A percentile compares a stretch with the other conserved stretches of the same genome.
phyloP scores from a whole-genome alignment of 2,113 vertebrate genomes.

The Lucifuga dentata region DNA sequence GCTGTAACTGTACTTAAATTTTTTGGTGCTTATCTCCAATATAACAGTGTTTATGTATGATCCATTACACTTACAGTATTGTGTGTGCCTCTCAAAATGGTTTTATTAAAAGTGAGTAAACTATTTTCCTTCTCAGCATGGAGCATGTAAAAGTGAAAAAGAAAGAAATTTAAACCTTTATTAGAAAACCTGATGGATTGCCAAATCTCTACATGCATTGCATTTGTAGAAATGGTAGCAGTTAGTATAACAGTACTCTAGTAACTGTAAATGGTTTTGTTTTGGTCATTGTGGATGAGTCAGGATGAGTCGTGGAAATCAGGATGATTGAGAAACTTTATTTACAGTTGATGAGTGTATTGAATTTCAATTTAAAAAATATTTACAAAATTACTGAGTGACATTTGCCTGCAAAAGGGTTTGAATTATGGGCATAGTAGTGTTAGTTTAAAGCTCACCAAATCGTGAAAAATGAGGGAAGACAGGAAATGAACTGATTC shows the following conservation, averaged over 20 bases:
- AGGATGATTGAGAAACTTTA: slow-evolving; percentile 52
- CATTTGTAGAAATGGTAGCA: not conserved
- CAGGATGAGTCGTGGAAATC: slow-evolving; percentile 16
- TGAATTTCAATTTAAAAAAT: slow-evolving; percentile 39
- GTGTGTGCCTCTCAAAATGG: not conserved
- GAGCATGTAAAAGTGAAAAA: slow-evolving; percentile 8
- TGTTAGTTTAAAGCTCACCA: slow-evolving; percentile 41
- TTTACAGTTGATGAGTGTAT: slow-evolving; percentile 61
- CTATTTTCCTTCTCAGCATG: not conserved
- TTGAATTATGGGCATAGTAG: slow-evolving; percentile 14
- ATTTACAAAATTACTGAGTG: slow-evolving; percentile 57
- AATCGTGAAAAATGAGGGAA: slow-evolving; percentile 12
- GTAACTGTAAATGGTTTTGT: not conserved
- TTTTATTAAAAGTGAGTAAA: not conserved
- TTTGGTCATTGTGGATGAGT: not conserved
- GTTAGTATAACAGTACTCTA: not conserved
- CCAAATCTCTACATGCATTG: not conserved
- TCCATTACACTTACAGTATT: not conserved
- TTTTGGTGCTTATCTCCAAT: not conserved
- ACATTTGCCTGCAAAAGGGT: slow-evolving; percentile 29
- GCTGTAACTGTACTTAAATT: not conserved
- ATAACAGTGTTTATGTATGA: not conserved
- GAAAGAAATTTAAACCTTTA: not conserved
- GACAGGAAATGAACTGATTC: slow-evolving; percentile 22
- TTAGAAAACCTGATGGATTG: not conserved